Base-by-base conservation (phyloP, 2,888 invertebrate species). In the Cephus rjabovi region DNA sequence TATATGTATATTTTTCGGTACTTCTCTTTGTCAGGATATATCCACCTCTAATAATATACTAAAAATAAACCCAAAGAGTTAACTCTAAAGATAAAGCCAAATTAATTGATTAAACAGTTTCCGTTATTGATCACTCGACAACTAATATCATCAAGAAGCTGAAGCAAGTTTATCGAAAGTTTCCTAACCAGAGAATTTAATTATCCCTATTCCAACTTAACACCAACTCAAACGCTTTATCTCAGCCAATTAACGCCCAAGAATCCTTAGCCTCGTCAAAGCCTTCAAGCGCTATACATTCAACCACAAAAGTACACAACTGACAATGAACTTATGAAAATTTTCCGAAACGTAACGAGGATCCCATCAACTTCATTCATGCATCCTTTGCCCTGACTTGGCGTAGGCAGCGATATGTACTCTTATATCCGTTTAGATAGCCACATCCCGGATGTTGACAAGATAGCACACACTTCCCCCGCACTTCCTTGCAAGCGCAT, bases 381-480 rank as follows among this genome's bases (percentile, higher is more conserved):
- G 23, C 56, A 56, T 56, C 56, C 56, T 56, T 56, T 56, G 23
- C 23, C 56, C 23, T 23, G 56, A 56, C 81, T 81, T 78, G 82
- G 89, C 87, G 90, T 89, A 81, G 90, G 89, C 79, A 77, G 85
- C 9, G 71, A 71, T 71, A 77, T 89, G 90, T 89, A 89, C 84
- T 83, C 81, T 85, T 83, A 87, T 90, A 87, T 89, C 90, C 88
- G 89, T 87, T 90, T 77, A 83, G 90, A 91, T 91, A 83, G 79
- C 82, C 78, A 88, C 91, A 90, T 91, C 91, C 91, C 90, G 91
- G 91, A 91, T 87, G 90, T 85, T 77, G 80, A 80, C 71, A 83
- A 79, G 88, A 87, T 90, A 87, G 77, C 82, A 85, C 85, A 23
- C 86, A 84, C 89, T 86, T 90, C 91, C 91, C 86, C 88, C 90